phyloP scores from a whole-genome alignment of 2,113 vertebrate species.

The Dissostichus mawsoni region DNA sequence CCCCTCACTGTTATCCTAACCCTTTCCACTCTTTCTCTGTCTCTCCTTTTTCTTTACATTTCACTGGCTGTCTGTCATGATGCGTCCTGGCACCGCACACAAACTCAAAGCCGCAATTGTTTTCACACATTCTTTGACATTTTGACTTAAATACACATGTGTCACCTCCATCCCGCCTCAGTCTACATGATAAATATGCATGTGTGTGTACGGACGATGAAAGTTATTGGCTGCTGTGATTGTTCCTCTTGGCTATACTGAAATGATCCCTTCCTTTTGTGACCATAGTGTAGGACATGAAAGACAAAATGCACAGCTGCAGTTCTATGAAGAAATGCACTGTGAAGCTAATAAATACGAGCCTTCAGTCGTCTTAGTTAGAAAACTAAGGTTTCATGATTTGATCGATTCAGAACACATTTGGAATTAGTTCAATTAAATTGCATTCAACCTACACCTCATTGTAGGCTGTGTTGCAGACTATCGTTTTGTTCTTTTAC shows the following conservation, averaged over 20 bases:
- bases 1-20: constrained; percentile 53
- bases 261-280: not conserved
- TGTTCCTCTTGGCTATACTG: not conserved
- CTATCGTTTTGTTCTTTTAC: too few relatives aligned
- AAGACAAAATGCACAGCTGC: not conserved
- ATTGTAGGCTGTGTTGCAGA: too few relatives aligned
- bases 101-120: constrained; percentile 40
- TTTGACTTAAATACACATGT: constrained; percentile 5
- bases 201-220: too few relatives aligned
- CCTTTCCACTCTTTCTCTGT: constrained; percentile 29
- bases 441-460: not conserved
- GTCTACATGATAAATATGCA: not conserved
- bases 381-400: not conserved
- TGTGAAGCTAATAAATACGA: not conserved
- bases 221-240: not conserved
- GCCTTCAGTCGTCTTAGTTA: too few relatives aligned
- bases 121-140: constrained; percentile 57
- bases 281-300: not conserved
- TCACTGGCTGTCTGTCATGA: constrained; percentile 50
- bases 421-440: not conserved
- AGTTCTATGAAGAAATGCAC: not conserved
- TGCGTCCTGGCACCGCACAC: constrained; percentile 42
- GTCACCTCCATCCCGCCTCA: not conserved
- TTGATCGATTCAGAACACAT: not conserved
- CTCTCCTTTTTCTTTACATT: constrained; percentile 54